These are phyloP conservation scores for Hermodice carunculata DNA, from an alignment of 2,888 invertebrate genomes.

Conservation along the genomic window DNA sequence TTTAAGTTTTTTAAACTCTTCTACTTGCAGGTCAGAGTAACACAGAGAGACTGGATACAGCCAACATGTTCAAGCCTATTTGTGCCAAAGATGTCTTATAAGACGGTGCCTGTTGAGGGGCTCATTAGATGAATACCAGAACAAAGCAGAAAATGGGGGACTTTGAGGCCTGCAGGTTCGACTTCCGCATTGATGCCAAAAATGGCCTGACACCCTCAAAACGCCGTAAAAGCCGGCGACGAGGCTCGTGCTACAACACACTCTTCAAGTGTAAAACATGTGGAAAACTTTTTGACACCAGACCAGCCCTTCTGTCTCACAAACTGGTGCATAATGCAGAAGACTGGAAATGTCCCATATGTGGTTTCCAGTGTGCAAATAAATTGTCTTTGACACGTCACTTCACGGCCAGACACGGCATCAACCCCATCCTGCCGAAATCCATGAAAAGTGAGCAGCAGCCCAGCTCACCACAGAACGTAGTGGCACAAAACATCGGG, in stretches of 20 bases:
- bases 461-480: too few species aligned
- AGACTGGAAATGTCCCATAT: conserved; percentile 25
- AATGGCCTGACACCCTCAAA: conserved; percentile 43
- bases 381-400: conserved; percentile 20
- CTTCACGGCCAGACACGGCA: conserved; percentile 6
- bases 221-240: conserved; percentile 24
- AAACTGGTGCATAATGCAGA: conserved; percentile 28
- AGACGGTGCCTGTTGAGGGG: too few species aligned
- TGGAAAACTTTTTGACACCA: conserved; percentile 33
- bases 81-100: too few species aligned
- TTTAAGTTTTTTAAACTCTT: too few species aligned
- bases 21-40: too few species aligned
- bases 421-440: too few species aligned
- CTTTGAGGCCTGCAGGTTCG: conserved; percentile 44
- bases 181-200: conserved; percentile 43
- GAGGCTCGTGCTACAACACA: conserved; percentile 31
- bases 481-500: too few species aligned
- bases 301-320: conserved; percentile 36
- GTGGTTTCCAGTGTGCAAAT: conserved; percentile 20
- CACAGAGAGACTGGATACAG: too few species aligned
- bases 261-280: conserved; percentile 43
- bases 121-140: too few species aligned
- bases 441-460: too few species aligned
- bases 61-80: too few species aligned
- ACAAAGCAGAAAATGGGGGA: too few species aligned